Conservation (phyloP, 37 sponge, comb jelly and placozoan species). For the Haliclona indistincta region DNA sequence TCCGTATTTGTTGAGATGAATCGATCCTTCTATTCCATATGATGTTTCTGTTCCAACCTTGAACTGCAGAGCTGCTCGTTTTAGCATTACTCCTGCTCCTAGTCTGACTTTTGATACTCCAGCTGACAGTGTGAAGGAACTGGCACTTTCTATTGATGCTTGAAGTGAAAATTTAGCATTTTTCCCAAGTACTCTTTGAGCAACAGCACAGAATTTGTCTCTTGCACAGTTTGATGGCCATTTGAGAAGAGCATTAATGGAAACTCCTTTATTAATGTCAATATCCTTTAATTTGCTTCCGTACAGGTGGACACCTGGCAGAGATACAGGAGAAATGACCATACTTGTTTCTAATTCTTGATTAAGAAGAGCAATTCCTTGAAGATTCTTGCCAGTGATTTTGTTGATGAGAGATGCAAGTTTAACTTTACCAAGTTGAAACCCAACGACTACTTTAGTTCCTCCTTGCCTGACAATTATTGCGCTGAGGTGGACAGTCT, state of each 20-base stretch:
- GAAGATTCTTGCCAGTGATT: not conserved
- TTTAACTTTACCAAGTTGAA: no score
- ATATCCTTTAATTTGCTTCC: not conserved
- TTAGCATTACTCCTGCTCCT: no score
- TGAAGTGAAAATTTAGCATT: no score
- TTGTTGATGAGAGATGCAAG: not conserved
- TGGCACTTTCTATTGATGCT: not conserved
- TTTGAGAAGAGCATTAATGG: not conserved
- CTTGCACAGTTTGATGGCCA: no score
- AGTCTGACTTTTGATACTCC: no score
- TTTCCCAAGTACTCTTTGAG: no score
- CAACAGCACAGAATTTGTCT: no score
- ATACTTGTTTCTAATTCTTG: constrained; percentile 6
- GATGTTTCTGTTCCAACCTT: not conserved
- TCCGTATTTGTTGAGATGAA: no score
- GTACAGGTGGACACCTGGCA: not conserved
- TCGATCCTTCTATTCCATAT: no score
- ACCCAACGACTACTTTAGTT: not conserved
- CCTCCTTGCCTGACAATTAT: not conserved
- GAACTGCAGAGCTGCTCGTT: constrained; percentile 13
- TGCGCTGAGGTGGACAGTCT: not conserved
- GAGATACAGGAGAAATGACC: constrained; percentile 3
- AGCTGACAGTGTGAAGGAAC: not conserved
- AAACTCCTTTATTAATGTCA: constrained; percentile 3
- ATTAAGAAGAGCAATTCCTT: constrained; percentile 9